These are phyloP conservation scores for Steinernema khuongi DNA, from an alignment of 1,140 invertebrate genomes.

Conservation along the genomic window DNA sequence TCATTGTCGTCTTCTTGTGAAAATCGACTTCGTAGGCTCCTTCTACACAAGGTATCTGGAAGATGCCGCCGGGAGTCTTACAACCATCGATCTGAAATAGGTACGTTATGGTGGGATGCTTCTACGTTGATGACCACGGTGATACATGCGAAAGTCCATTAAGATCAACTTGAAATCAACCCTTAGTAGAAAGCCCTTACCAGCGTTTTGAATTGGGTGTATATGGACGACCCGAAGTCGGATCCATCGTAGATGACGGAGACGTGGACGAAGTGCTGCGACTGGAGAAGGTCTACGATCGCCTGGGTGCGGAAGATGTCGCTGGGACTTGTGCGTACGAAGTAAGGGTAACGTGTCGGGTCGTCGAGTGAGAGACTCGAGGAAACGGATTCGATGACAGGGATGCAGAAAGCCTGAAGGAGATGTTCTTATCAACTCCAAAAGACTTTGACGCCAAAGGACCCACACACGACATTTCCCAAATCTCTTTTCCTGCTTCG, in stretches of 20 bases:
- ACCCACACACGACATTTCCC: too few species aligned
- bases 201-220: constrained; percentile 4
- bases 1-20: background rate
- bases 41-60: background rate
- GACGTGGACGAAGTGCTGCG: constrained; percentile 21
- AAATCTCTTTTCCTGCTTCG: too few species aligned
- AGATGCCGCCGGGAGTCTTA: background rate
- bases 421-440: too few species aligned
- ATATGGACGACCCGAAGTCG: background rate
- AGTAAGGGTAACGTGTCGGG: constrained; percentile 17
- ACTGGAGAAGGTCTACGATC: constrained; percentile 23
- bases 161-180: background rate
- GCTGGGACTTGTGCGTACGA: constrained; percentile 17
- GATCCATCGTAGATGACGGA: constrained; percentile 21
- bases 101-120: too few species aligned
- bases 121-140: too few species aligned
- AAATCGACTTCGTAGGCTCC: background rate
- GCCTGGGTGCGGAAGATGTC: constrained; percentile 21
- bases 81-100: constrained; percentile 15
- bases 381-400: constrained; percentile 11
- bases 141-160: too few species aligned
- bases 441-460: too few species aligned
- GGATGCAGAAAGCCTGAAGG: constrained; percentile 23
- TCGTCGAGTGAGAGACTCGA: constrained; percentile 15
- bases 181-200: background rate